Evolutionary conservation across 2,888 invertebrate genomes (phyloP), one percentile per base, ranked within the genome.

Genomic region (Lasioglossum marginatum): DNA sequence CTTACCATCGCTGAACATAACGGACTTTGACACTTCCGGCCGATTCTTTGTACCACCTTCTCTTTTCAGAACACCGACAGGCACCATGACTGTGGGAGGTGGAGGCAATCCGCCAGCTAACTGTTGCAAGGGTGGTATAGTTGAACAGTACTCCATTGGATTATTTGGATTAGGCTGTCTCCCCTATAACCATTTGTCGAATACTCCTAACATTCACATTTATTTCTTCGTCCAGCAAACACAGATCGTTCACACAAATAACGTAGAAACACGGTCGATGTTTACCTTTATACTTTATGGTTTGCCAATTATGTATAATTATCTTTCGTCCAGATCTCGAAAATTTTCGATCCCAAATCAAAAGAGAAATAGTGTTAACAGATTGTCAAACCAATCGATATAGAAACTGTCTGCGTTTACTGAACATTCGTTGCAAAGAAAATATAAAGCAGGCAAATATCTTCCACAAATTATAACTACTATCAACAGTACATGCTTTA

Each of bases 81-180:
- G 98, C 63, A 98, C 98, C 96, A 98, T 97, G n/a, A 98, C 98
- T 45, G 97, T 97, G 10, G 98, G 96, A 91, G 95, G 95, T 88
- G 95, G 93, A 73, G 87, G 88, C 90, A 93, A 93, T 92, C 95
- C 94, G 81, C 96, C 96, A 66, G 96, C 96, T 87, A 97, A 97
- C 95, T 98, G 98, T 93, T 97, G 96, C 91, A 97, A 96, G 76
- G 98, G 98, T 78, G 98, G 97, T 93, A 98, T 97, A 71, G 97
- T 97, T 84, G 98, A 98, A 95, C 98, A 98, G 95, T 98, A 98
- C 95, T 98, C 98, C 96, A 97, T 97, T 73, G 98, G 98, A 95
- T 98, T 98, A 95, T 98, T 98, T 77, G 98, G 98, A 95, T 98
- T 97, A 76, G 98, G 97, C 85, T 96, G 96, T 89, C 96, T 95